Evolutionary conservation across 2,888 invertebrate genomes (phyloP), one percentile per base, ranked within the genome.

Genomic region (Cheiracanthium punctorium): DNA sequence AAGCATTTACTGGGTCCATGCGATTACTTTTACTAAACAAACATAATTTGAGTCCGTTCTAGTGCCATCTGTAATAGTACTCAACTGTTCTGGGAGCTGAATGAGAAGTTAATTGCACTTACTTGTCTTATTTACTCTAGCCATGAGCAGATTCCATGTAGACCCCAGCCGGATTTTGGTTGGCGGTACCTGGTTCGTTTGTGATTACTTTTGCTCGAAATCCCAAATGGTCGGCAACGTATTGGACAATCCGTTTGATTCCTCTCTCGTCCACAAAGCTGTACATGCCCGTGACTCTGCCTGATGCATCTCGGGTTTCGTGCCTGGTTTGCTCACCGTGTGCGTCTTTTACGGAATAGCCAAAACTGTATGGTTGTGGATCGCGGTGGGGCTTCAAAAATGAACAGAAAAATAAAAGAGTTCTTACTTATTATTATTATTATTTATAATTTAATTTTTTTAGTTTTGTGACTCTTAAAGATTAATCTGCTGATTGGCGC

Each of bases 151-250:
- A 85, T 12, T 85, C 79, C 84, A 85, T 85, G 5, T 79, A 30
- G 24, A 85, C 84, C 12, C 64, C 74, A 2, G 79, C 84, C 17
- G 84, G 84, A 14, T 85, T 73, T n/a, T 79, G 79, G 28, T 43
- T 85, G 17, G 84, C 79, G 12, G 84, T 85, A 32, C 86, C 86
- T 29, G 86, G 86, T 28, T 86, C 86, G 28, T 86, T 86, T 0
- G 86, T 86, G 10, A 86, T 28, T 10, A 86, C 74, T 32, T 86
- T 86, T 1, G 86, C 86, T n/a, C 86, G 14, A 70, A 86, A 86
- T 1, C 86, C 86, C 1, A 67, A 32, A 10, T 86, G 76, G 30
- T 86, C 80, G 0, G 81, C 80, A 32, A 81, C 29, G 65, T 86
- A 81, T 17, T 86, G 65, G 28, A 85, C 84, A 1, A 74, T 79